phyloP scores from a whole-genome alignment of 1,140 invertebrate genomes.

The Sinella curviseta region DNA sequence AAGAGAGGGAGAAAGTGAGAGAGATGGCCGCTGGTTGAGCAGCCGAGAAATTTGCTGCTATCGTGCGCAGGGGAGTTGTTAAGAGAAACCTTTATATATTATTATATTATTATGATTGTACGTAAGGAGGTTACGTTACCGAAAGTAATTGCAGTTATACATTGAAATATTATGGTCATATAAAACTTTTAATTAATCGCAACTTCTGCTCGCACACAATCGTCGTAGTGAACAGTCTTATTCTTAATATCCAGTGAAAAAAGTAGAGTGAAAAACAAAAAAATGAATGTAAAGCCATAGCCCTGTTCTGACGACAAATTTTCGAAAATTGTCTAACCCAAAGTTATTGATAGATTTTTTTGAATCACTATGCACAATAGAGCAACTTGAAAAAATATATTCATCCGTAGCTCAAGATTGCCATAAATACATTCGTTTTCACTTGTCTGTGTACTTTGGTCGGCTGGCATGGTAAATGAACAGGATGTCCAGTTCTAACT shows the following conservation, averaged over 20 bases:
- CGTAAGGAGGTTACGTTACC: neutral
- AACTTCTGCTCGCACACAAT: neutral
- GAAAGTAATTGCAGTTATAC: conserved; percentile 22
- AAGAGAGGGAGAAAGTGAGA: neutral
- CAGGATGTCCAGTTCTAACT: too few species aligned
- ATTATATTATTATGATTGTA: neutral
- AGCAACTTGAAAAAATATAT: too few species aligned
- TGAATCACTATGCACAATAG: too few species aligned
- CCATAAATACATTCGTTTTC: too few species aligned
- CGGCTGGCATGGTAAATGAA: too few species aligned
- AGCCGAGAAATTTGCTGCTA: neutral
- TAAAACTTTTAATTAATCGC: conserved; percentile 19
- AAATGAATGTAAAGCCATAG: too few species aligned
- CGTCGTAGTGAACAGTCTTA: neutral
- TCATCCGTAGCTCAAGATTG: too few species aligned
- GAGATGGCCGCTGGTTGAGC: neutral
- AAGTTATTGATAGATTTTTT: too few species aligned
- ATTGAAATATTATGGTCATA: conserved; percentile 9
- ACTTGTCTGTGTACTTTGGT: too few species aligned
- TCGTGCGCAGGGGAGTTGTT: conserved; percentile 12
- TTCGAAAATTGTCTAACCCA: too few species aligned
- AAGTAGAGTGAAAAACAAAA: too few species aligned
- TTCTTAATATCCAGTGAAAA: neutral
- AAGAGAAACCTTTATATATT: neutral
- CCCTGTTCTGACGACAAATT: too few species aligned